phyloP scores from a whole-genome alignment of 2,888 invertebrate species.

The Pharmacophagus antenor region DNA sequence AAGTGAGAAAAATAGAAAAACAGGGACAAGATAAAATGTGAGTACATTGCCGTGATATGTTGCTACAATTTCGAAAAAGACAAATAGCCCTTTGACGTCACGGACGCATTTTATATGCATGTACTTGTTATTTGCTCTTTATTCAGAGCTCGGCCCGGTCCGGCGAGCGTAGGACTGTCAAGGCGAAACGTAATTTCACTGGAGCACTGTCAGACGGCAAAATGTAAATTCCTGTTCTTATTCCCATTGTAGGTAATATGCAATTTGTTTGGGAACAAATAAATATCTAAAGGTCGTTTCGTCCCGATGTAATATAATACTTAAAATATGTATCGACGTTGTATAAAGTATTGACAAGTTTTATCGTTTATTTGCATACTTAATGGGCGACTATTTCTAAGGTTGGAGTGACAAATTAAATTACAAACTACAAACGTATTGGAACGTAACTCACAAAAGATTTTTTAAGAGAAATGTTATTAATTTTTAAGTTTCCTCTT shows the following conservation, averaged over 20 bases:
- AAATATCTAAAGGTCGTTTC: conserved; percentile 19
- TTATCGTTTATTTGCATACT: too few relatives aligned
- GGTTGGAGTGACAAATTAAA: too few relatives aligned
- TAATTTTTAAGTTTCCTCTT: too few relatives aligned
- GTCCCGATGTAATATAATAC: conserved; percentile 12
- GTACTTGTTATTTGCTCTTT: conserved; percentile 36
- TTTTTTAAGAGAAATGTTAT: too few relatives aligned
- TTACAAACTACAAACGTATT: too few relatives aligned
- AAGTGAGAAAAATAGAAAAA: conserved; percentile 75
- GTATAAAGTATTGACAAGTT: too few relatives aligned
- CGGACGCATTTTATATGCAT: conserved; percentile 58
- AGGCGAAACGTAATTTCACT: conserved; percentile 33
- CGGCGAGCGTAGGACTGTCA: conserved; percentile 31
- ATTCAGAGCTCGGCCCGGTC: conserved; percentile 35
- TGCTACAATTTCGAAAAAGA: conserved; percentile 69
- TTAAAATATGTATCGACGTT: background rate
- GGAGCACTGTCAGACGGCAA: conserved; percentile 28
- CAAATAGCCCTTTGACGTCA: conserved; percentile 64
- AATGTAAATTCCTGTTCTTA: conserved; percentile 30
- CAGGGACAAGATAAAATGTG: conserved; percentile 70
- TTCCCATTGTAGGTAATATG: conserved; percentile 31
- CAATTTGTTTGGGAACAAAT: conserved; percentile 23
- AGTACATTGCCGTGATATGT: conserved; percentile 70
- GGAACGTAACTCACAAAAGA: too few relatives aligned
- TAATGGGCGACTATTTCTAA: too few relatives aligned